Conservation (phyloP, 2,888 invertebrate genomes). For the Lasioglossum malachurum region DNA sequence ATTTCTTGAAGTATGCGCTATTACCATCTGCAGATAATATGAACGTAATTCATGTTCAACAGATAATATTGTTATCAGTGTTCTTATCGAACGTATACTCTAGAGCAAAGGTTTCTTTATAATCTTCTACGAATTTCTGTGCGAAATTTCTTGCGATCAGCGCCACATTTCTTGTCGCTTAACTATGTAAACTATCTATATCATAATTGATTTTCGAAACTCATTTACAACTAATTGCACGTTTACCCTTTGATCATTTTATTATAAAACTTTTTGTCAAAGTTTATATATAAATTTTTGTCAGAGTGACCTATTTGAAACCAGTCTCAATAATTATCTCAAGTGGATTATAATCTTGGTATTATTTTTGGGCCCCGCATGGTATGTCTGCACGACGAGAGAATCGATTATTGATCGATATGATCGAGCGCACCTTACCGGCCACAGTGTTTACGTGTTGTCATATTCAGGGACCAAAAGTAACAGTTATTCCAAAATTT, state of each 20-base stretch:
- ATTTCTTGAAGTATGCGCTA: not conserved
- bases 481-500: too few species aligned
- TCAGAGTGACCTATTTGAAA: not conserved
- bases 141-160: not conserved
- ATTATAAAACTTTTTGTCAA: not conserved
- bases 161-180: not conserved
- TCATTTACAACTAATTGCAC: not conserved
- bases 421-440: too few species aligned
- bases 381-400: too few species aligned
- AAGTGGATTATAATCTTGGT: not conserved
- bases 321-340: not conserved
- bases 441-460: too few species aligned
- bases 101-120: not conserved
- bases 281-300: not conserved
- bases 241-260: not conserved
- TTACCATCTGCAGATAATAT: not conserved
- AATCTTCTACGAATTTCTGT: not conserved
- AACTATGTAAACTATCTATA: not conserved
- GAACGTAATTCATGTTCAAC: not conserved
- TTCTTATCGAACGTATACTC: not conserved
- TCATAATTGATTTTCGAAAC: not conserved
- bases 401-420: too few species aligned
- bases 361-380: too few species aligned
- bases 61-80: not conserved
- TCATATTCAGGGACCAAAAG: too few species aligned